A percentile compares a stretch with the other conserved stretches of the same genome.
These are phyloP conservation scores for Paratilapia polleni DNA, from an alignment of 2,113 vertebrate species.

Conservation along the genomic window DNA sequence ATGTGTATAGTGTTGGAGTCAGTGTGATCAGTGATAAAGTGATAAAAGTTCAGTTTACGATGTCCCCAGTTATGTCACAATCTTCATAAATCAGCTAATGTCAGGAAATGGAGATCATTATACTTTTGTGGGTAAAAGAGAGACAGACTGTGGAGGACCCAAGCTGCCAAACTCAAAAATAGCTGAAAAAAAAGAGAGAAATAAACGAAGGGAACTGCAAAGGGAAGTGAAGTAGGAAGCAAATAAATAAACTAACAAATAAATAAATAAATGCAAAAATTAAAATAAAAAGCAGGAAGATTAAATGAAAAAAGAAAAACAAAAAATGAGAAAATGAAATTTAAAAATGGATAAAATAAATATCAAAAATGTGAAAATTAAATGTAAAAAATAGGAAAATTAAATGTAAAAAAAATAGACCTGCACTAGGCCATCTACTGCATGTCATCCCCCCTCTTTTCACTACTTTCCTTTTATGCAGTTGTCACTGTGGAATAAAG, in stretches of 20 bases:
- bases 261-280: too few relatives aligned
- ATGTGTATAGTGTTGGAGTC: too few relatives aligned
- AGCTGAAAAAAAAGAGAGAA: not conserved
- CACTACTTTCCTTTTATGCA: not conserved
- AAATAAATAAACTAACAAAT: too few relatives aligned
- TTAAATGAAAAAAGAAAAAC: not conserved
- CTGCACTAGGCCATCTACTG: too few relatives aligned
- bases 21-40: too few relatives aligned
- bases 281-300: not conserved
- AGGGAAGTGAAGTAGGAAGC: not conserved
- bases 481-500: not conserved
- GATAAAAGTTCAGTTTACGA: too few relatives aligned
- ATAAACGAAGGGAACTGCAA: too few relatives aligned
- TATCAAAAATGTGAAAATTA: not conserved
- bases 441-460: too few relatives aligned
- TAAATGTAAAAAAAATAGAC: not conserved
- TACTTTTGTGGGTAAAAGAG: fast-evolving
- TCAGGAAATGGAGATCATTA: not conserved
- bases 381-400: not conserved
- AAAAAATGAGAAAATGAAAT: not conserved
- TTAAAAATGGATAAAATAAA: not conserved
- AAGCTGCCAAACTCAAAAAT: not conserved
- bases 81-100: not conserved
- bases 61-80: too few relatives aligned
- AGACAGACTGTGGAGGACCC: not conserved